phyloP scores from a whole-genome alignment of 1,140 invertebrate genomes.

The Drosophila insularis region DNA sequence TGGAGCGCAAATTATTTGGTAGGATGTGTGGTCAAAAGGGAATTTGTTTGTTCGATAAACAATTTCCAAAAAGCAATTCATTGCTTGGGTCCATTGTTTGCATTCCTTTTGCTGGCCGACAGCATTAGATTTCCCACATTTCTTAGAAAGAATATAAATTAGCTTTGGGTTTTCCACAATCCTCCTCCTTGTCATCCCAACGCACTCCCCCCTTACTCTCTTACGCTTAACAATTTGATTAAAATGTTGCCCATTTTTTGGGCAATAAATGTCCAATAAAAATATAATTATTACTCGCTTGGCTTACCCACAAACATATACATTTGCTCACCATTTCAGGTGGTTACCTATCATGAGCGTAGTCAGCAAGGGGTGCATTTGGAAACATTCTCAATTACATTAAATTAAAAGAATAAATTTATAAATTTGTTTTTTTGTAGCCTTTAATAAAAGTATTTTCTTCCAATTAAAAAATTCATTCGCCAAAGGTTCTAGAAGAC shows the following conservation, averaged over 20 bases:
- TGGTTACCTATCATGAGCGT: not conserved
- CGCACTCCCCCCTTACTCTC: not conserved
- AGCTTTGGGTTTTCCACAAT: conserved; percentile 16
- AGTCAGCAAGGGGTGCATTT: not conserved
- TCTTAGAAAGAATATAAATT: conserved; percentile 50
- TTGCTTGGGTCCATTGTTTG: conserved; percentile 30
- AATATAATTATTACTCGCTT: conserved; percentile 79
- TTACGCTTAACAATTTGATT: conserved; percentile 59
- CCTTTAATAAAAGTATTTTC: too few relatives aligned
- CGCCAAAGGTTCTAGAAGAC: too few relatives aligned
- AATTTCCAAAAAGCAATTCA: conserved; percentile 47
- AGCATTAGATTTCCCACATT: conserved; percentile 21
- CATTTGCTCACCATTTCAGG: conserved; percentile 28
- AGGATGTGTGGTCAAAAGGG: conserved; percentile 8
- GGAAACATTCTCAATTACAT: too few relatives aligned
- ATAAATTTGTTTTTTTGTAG: too few relatives aligned
- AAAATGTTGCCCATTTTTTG: conserved; percentile 66
- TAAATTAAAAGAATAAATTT: too few relatives aligned
- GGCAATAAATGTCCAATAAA: conserved; percentile 82
- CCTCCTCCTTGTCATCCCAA: not conserved
- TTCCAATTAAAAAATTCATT: too few relatives aligned
- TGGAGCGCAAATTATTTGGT: conserved; percentile 40
- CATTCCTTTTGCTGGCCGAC: conserved; percentile 15
- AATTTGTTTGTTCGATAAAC: conserved; percentile 52
- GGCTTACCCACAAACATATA: conserved; percentile 44